Evolutionary conservation across 1,140 invertebrate genomes (phyloP).

Genomic region (Branchinecta lynchi): DNA sequence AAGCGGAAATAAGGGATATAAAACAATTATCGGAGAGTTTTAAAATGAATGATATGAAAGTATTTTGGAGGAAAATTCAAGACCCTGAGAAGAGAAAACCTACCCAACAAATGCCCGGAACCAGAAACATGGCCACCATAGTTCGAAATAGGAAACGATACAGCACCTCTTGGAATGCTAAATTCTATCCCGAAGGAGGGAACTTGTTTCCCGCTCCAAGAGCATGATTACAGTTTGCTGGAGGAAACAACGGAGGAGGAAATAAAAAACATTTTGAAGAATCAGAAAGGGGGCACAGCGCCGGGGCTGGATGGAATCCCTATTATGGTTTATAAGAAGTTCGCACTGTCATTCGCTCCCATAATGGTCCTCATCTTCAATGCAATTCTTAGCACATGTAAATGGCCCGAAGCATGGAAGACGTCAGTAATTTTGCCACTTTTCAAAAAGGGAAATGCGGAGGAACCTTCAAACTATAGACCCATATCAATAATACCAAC

Average conservation of each 20-base stretch:
- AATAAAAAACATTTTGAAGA: constrained; percentile 7
- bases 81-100: constrained; percentile 7
- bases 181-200: constrained; percentile 7
- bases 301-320: constrained; percentile 8
- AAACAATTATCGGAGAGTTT: constrained; percentile 8
- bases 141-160: constrained; percentile 3
- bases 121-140: constrained; percentile 10
- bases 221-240: constrained; percentile 9
- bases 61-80: constrained; percentile 10
- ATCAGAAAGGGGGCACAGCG: constrained; percentile 8
- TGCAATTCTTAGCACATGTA: constrained; percentile 10
- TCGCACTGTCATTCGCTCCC: constrained; percentile 6
- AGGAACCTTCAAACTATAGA: background rate
- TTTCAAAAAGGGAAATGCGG: constrained; percentile 11
- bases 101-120: constrained; percentile 10
- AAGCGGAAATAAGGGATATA: constrained; percentile 10
- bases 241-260: constrained; percentile 11
- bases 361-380: constrained; percentile 11
- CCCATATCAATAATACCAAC: background rate
- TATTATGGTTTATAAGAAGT: constrained; percentile 11
- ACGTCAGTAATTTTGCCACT: constrained; percentile 7
- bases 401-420: constrained; percentile 8
- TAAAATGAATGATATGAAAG: constrained; percentile 7
- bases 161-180: constrained; percentile 2
- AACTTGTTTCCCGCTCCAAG: constrained; percentile 11